Evolutionary conservation across 2,797 vertebrate species (phyloP).

Genomic region (Eulemur albifrons): DNA sequence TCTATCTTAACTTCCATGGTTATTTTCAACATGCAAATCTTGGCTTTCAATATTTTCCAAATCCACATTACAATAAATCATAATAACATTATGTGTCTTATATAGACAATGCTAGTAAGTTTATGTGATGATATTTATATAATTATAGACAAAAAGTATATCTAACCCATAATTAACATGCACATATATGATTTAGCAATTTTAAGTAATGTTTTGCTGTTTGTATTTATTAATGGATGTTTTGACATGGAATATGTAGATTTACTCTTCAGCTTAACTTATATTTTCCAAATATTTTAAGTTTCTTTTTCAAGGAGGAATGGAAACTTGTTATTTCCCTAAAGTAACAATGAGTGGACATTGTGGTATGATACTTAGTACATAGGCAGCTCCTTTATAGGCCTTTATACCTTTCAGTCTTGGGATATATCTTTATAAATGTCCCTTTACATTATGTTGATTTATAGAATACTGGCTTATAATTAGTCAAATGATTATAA

Average conservation of each 20-base stretch:
- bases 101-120: neutral
- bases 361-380: neutral
- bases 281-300: neutral
- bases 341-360: neutral
- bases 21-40: neutral
- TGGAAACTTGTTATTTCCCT: neutral
- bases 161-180: neutral
- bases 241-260: neutral
- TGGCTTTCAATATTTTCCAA: neutral
- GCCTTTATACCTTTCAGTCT: neutral
- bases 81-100: neutral
- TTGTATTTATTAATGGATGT: neutral
- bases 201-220: neutral
- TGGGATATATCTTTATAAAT: neutral
- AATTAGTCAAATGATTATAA: neutral
- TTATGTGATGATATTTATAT: neutral
- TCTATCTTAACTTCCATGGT: neutral
- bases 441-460: neutral
- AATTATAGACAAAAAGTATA: neutral
- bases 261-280: neutral
- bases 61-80: neutral
- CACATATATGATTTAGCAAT: neutral
- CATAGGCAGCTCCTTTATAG: fast-evolving
- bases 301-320: neutral
- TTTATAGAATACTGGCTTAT: neutral